A percentile compares a stretch with the other conserved stretches of the same genome.
Conservation (phyloP, 1,140 invertebrate species). For the Chrysomallon squamiferum region DNA sequence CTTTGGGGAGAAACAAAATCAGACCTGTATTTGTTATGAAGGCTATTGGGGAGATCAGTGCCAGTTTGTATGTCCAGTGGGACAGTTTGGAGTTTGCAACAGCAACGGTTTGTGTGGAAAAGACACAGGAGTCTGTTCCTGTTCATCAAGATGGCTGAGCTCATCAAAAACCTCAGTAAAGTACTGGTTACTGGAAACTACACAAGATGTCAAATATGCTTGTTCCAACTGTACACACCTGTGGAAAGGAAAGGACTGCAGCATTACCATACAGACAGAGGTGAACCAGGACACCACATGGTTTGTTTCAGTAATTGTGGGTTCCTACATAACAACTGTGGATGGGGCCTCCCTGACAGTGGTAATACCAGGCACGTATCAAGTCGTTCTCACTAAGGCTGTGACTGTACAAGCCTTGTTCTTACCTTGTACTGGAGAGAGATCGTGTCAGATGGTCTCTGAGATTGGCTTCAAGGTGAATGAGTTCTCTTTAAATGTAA, state of each 20-base stretch:
- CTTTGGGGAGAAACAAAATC: conserved; percentile 16
- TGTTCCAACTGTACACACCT: conserved; percentile 26
- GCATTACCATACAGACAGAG: conserved; percentile 15
- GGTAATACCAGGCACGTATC: no score
- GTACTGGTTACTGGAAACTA: conserved; percentile 12
- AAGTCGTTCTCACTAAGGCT: no score
- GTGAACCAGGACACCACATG: not conserved
- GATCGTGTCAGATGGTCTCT: no score
- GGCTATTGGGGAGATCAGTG: conserved; percentile 27
- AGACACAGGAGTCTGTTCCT: conserved; percentile 20
- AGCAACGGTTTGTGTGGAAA: conserved; percentile 20
- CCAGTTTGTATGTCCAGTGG: conserved; percentile 18
- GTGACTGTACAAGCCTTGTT: no score
- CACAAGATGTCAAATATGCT: conserved; percentile 4
- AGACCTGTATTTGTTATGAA: conserved; percentile 24
- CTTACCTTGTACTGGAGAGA: no score
- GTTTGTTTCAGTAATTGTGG: no score
- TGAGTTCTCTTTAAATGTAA: no score
- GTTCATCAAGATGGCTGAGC: conserved; percentile 24
- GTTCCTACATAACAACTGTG: no score
- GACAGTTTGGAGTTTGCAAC: conserved; percentile 23
- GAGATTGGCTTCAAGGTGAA: no score
- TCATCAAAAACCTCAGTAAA: not conserved
- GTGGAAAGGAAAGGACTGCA: conserved; percentile 34
- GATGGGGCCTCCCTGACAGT: no score